Evolutionary conservation across 2,888 invertebrate species (phyloP).

Genomic region (Leptopilina syphax): DNA sequence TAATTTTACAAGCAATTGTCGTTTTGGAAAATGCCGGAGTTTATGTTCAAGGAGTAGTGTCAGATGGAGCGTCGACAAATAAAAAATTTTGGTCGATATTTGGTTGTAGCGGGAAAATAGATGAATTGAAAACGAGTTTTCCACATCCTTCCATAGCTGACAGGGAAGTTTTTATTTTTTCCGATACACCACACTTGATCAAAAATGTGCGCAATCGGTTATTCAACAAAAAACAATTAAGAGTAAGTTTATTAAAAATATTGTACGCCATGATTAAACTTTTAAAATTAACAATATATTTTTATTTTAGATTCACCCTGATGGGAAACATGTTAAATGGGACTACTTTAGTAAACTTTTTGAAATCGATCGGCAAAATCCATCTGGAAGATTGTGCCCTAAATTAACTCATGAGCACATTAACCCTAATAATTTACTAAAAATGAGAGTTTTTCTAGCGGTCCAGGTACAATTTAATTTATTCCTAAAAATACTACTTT

Average conservation of each 20-base stretch:
- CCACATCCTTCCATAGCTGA: constrained; percentile 48
- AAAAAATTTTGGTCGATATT: constrained; percentile 50
- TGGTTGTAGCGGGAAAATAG: constrained; percentile 41
- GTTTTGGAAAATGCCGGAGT: constrained; percentile 47
- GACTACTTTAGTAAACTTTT: constrained; percentile 7
- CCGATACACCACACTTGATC: constrained; percentile 38
- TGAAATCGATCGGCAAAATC: background rate
- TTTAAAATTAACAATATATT: background rate
- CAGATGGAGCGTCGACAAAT: constrained; percentile 52
- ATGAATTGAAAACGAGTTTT: constrained; percentile 42
- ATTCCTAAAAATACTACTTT: background rate
- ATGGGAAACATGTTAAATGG: background rate
- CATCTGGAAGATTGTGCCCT: background rate
- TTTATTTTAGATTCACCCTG: constrained; percentile 8
- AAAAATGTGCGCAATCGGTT: constrained; percentile 52
- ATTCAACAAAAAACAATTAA: constrained; percentile 37
- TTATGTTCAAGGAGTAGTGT: constrained; percentile 53
- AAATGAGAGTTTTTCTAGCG: constrained; percentile 6
- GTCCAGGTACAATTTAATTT: background rate
- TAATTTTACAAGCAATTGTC: constrained; percentile 50
- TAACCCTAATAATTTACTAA: background rate
- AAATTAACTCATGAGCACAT: background rate
- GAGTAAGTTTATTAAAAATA: background rate
- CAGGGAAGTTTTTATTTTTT: constrained; percentile 50
- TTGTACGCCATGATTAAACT: background rate